Evolutionary conservation across 2,797 vertebrate genomes (phyloP).

Genomic region (Botia kubotai): DNA sequence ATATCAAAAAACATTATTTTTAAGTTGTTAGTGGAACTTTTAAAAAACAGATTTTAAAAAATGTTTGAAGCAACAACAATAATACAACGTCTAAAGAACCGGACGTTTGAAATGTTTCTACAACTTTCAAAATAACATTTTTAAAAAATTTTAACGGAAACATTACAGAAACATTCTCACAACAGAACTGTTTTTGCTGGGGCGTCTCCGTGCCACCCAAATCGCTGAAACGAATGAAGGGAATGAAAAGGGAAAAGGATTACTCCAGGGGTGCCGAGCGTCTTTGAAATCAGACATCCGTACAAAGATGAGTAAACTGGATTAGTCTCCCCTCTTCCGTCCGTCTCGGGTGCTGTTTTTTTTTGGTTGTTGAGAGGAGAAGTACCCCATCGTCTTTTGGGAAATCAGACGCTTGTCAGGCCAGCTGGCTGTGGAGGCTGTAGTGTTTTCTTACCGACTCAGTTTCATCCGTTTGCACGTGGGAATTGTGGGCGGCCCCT

Average conservation of each 20-base stretch:
- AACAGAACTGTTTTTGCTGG: too few species aligned
- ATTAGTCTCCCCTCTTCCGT: conserved; percentile 56
- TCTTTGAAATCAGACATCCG: conserved; percentile 52
- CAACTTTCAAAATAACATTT: too few species aligned
- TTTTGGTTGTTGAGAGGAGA: conserved; percentile 1
- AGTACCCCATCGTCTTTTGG: conserved; percentile 43
- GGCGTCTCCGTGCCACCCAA: conserved; percentile 20
- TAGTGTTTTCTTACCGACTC: conserved; percentile 45
- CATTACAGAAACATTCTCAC: too few species aligned
- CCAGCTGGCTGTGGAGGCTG: conserved; percentile 47
- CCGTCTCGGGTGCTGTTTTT: conserved; percentile 20
- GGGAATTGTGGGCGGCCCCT: conserved; percentile 41
- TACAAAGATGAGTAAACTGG: conserved; percentile 62
- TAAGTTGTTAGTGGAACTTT: too few species aligned
- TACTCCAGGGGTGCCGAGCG: conserved; percentile 44
- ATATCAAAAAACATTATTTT: too few species aligned
- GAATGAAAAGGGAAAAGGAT: conserved; percentile 54
- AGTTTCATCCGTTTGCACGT: conserved; percentile 60
- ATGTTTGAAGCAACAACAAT: too few species aligned
- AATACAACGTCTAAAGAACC: too few species aligned
- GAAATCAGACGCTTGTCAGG: conserved; percentile 60
- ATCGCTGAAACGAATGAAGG: conserved; percentile 43
- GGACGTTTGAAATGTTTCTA: too few species aligned
- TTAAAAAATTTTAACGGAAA: too few species aligned
- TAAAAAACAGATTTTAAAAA: too few species aligned